These are phyloP conservation scores for Oscheius sp. DNA, from an alignment of 2,888 invertebrate species.

Conservation along the genomic window DNA sequence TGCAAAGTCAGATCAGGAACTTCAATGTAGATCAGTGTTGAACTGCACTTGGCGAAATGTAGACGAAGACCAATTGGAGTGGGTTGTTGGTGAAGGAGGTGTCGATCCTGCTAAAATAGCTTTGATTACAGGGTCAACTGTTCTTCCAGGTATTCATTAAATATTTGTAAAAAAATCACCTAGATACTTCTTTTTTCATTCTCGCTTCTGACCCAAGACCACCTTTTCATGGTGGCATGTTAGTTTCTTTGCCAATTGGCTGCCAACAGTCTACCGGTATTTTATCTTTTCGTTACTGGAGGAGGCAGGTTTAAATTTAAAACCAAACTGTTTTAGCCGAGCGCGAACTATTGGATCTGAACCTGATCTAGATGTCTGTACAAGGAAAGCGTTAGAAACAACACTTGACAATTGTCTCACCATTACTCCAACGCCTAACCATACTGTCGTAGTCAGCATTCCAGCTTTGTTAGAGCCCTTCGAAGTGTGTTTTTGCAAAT, in stretches of 20 bases:
- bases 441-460: constrained; percentile 55
- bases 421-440: constrained; percentile 49
- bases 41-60: constrained; percentile 56
- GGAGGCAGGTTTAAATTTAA: constrained; percentile 46
- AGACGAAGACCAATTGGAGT: constrained; percentile 52
- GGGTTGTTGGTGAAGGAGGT: constrained; percentile 54
- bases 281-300: constrained; percentile 54
- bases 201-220: constrained; percentile 56
- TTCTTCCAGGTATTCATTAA: constrained; percentile 48
- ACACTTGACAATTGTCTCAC: constrained; percentile 55
- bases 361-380: constrained; percentile 56
- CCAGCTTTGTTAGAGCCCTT: constrained; percentile 57
- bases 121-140: constrained; percentile 52
- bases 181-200: constrained; percentile 53
- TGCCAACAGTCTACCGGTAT: constrained; percentile 58
- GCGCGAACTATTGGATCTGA: constrained; percentile 46
- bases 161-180: not conserved
- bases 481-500: constrained; percentile 35
- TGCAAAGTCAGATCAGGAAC: constrained; percentile 45
- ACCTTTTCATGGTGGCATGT: constrained; percentile 44
- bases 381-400: constrained; percentile 44
- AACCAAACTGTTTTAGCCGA: constrained; percentile 33
- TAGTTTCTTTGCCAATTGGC: constrained; percentile 55
- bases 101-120: constrained; percentile 49
- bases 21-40: constrained; percentile 40